Evolutionary conservation across 1,140 invertebrate genomes (phyloP).

Genomic region (Apis florea): DNA sequence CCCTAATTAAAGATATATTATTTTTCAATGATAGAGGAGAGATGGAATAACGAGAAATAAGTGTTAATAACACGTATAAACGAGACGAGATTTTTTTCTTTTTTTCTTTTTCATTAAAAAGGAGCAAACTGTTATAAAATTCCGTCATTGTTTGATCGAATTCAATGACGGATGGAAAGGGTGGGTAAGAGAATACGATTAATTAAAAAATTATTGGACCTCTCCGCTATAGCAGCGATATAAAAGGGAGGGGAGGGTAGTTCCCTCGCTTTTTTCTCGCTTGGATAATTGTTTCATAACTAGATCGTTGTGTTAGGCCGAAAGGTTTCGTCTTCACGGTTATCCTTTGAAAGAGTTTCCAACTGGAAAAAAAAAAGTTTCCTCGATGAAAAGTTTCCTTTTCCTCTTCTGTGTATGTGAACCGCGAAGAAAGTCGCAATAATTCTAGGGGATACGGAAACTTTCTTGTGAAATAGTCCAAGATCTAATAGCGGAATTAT

Average conservation of each 20-base stretch:
- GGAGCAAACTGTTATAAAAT: neutral
- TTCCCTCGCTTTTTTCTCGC: neutral
- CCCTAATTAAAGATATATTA: neutral
- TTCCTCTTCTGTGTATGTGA: constrained; percentile 11
- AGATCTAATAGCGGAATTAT: constrained; percentile 44
- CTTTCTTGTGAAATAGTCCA: constrained; percentile 47
- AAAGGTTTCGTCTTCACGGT: constrained; percentile 10
- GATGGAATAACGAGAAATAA: neutral
- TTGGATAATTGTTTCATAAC: constrained; percentile 49
- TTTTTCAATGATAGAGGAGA: neutral
- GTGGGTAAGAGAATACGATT: neutral
- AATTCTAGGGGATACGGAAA: constrained; percentile 53
- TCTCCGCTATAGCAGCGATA: too few relatives aligned
- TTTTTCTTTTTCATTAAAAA: neutral
- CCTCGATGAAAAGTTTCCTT: constrained; percentile 44
- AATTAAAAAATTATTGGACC: neutral
- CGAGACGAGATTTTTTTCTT: too few relatives aligned
- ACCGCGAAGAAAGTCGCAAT: constrained; percentile 45
- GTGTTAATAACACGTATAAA: neutral
- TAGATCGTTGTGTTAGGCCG: neutral
- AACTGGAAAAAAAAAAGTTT: constrained; percentile 43
- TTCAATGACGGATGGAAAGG: neutral
- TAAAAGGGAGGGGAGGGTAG: neutral
- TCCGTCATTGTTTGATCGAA: neutral
- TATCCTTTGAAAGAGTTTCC: constrained; percentile 37